These are phyloP conservation scores for Netelia fuscicornis DNA, from an alignment of 2,888 invertebrate genomes.

Conservation along the genomic window DNA sequence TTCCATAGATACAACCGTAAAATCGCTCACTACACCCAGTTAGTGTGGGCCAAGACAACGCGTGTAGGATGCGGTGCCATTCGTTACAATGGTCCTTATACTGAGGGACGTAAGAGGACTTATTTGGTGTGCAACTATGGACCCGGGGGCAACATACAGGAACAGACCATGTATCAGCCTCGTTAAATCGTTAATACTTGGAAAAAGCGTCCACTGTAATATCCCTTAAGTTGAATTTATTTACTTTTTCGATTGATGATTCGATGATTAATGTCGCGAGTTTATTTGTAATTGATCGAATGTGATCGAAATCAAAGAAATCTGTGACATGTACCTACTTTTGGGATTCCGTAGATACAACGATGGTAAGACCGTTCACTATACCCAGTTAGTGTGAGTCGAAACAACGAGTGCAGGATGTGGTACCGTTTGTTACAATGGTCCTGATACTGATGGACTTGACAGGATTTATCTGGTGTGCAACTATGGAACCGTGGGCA, in stretches of 20 bases:
- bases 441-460: slow-evolving; percentile 64
- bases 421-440: slow-evolving; percentile 82
- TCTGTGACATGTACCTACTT: background rate
- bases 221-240: no score
- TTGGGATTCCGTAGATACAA: background rate
- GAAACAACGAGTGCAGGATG: slow-evolving; percentile 83
- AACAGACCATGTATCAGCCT: background rate
- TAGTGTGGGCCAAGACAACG: slow-evolving; percentile 85
- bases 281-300: no score
- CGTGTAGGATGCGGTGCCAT: slow-evolving; percentile 85
- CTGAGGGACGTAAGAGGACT: slow-evolving; percentile 70
- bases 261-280: no score
- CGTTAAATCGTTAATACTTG: background rate
- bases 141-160: slow-evolving; percentile 67
- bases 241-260: no score
- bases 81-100: slow-evolving; percentile 75
- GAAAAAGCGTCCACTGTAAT: background rate
- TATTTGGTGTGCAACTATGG: slow-evolving; percentile 73
- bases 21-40: slow-evolving; percentile 84
- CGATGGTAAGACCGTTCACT: slow-evolving; percentile 73
- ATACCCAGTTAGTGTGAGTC: slow-evolving; percentile 86
- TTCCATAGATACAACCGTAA: background rate
- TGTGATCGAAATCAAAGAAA: background rate
- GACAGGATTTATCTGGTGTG: slow-evolving; percentile 72
- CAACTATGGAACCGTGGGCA: slow-evolving; percentile 76